Base-by-base conservation (phyloP, 2,888 invertebrate species). In the Drosophila gaucha region DNA sequence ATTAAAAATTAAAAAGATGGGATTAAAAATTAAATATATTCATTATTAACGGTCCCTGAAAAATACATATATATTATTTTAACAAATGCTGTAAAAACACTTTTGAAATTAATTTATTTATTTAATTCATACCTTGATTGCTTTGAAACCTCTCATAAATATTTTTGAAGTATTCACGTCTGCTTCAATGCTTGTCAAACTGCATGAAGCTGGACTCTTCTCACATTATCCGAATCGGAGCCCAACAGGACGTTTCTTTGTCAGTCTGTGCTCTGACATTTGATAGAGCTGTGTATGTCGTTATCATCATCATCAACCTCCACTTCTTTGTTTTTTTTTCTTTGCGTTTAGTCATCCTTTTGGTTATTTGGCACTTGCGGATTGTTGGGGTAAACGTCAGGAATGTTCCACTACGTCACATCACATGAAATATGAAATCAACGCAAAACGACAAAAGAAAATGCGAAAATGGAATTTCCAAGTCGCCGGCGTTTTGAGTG, bases 381-480 rank as follows among this genome's bases (percentile, higher is more conserved):
- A 26, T 10, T 68, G 86, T 68, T 82, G 89, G 33, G 55, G 67
- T 49, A 56, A 84, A 89, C 88, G 80, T 62, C 77, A 86, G 90
- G 86, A 89, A 89, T 90, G 89, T 90, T 90, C 90, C 90, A 90
- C 90, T 90, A 90, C 90, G 90, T 90, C 90, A 90, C 90, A 90
- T 90, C 90, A 90, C 90, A 90, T 90, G 90, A 89, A 82, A 64
- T 89, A 79, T 86, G 70, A 56, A 72, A 64, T 67, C 35, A 64
- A 59, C 59, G 59, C 65, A 55, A 47, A 35, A 22, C 41, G 39
- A 16, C 8, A 4, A 20, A 20, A 33, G 24, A 5, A 10, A n/a
- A 24, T 16, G 43, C 28, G 22, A 9, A 20, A 18, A 26, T 10
- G 24, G 8, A 9, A 18, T 38, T 22, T 46, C 51, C 6, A 18